phyloP scores from a whole-genome alignment of 2,797 vertebrate genomes.

The Eutrigla gurnardus region DNA sequence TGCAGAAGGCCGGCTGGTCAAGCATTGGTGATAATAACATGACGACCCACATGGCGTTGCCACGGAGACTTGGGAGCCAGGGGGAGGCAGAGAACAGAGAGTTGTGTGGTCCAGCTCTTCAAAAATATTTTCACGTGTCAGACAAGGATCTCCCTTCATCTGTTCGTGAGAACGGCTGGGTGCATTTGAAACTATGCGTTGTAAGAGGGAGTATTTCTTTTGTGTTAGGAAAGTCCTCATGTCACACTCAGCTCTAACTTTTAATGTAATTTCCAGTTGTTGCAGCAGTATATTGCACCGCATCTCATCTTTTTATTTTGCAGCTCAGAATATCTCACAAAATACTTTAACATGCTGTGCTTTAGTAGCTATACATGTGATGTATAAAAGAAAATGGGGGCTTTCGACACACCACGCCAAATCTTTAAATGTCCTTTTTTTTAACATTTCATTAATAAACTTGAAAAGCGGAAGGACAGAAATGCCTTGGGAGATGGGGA shows the following conservation, averaged over 20 bases:
- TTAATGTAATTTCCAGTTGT: neutral
- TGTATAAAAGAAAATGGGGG: neutral
- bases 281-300: neutral
- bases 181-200: conserved; percentile 28
- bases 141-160: conserved; percentile 47
- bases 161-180: conserved; percentile 40
- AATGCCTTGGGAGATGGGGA: conserved; percentile 20
- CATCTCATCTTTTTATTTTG: neutral
- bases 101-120: conserved; percentile 69
- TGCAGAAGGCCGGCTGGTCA: conserved; percentile 66
- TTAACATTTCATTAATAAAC: neutral
- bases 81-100: conserved; percentile 42
- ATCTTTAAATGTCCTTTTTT: neutral
- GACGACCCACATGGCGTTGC: conserved; percentile 62
- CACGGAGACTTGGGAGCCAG: conserved; percentile 54
- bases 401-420: neutral
- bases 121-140: conserved; percentile 62
- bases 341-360: too few species aligned
- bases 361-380: neutral
- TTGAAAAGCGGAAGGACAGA: conserved; percentile 4
- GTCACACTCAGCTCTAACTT: neutral
- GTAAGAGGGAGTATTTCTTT: conserved; percentile 28
- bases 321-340: neutral
- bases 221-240: conserved; percentile 9
- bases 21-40: conserved; percentile 67